Evolutionary conservation across 1,140 invertebrate species (phyloP), one percentile per base, ranked within the genome.

Genomic region (Coenobita brevimanus): DNA sequence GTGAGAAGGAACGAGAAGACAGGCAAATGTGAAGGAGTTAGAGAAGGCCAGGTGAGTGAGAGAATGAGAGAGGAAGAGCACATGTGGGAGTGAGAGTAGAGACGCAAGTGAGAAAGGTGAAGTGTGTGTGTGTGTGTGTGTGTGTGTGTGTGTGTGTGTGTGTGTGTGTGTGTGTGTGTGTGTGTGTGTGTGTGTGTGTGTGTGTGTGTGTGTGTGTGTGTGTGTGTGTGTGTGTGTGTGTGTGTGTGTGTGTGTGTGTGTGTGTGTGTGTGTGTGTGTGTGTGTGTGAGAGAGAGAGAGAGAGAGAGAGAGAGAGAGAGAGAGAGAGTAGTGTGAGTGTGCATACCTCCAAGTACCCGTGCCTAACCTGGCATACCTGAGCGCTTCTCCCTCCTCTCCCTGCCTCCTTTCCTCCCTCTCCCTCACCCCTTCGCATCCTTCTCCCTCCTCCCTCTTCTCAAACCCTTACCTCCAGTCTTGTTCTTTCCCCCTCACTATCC

Each of bases 141-240:
- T 10, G 54, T 13, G 13, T 13, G 10, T 13, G 54, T 10, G 54
- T 57, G 13, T 13, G 54, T 57, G 54, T 57, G 54, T 57, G 54
- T 57, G 54, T 57, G 54, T 57, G 54, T 57, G 54, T 57, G 54
- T 57, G 54, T 57, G 54, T 57, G 54, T 57, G 54, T 57, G 54
- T 57, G 54, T 57, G 54, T 57, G 54, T 57, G 54, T 57, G 54
- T 57, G 54, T 57, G 54, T 57, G 54, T 57, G 54, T 57, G 54
- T 57, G 54, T 57, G 54, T 57, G 10, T n/a, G 13, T 13, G n/a
- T 67, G 6, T 15, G 27, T 2, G 67, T 27, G 30, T 15, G 13
- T 24, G 13, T 1, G n/a, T 50, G 17, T 50, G 17, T 50, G 17
- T 50, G 17, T 50, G 17, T 50, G 17, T 50, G 17, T 50, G 17